Conservation (phyloP, 2,797 vertebrate species). For the Muscicapa striata region DNA sequence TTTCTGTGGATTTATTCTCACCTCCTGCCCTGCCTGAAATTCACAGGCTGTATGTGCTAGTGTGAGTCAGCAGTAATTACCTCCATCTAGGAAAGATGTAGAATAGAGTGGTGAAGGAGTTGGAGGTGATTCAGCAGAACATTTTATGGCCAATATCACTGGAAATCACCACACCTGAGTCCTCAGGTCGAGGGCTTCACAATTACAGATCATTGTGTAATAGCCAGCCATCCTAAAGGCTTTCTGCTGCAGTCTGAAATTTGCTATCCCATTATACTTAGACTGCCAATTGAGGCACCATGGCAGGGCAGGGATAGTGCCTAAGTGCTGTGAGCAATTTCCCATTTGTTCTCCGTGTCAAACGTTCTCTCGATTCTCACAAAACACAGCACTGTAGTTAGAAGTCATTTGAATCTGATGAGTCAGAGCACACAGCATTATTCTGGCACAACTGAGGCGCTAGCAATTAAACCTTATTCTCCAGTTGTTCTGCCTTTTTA, state of each 20-base stretch:
- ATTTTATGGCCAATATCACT: neutral
- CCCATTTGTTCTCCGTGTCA: neutral
- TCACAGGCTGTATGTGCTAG: neutral
- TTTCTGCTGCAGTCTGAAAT: neutral
- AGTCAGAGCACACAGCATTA: constrained; percentile 17
- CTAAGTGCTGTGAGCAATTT: neutral
- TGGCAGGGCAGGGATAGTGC: neutral
- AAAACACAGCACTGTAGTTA: neutral
- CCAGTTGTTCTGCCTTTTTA: constrained; percentile 14
- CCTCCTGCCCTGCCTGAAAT: neutral
- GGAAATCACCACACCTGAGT: neutral
- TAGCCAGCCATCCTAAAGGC: neutral
- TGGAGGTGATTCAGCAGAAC: constrained; percentile 39
- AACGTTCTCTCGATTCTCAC: neutral
- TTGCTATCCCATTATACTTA: neutral
- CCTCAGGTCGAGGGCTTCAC: neutral
- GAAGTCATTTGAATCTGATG: constrained; percentile 32
- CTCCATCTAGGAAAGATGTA: neutral
- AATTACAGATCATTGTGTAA: neutral
- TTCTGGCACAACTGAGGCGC: neutral
- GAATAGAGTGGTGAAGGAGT: neutral
- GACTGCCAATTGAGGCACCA: neutral
- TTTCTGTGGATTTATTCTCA: neutral
- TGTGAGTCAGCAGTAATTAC: constrained; percentile 30
- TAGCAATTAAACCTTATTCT: constrained; percentile 45